Evolutionary conservation across 1,140 invertebrate species (phyloP).

Genomic region (Drosophila gunungcola): DNA sequence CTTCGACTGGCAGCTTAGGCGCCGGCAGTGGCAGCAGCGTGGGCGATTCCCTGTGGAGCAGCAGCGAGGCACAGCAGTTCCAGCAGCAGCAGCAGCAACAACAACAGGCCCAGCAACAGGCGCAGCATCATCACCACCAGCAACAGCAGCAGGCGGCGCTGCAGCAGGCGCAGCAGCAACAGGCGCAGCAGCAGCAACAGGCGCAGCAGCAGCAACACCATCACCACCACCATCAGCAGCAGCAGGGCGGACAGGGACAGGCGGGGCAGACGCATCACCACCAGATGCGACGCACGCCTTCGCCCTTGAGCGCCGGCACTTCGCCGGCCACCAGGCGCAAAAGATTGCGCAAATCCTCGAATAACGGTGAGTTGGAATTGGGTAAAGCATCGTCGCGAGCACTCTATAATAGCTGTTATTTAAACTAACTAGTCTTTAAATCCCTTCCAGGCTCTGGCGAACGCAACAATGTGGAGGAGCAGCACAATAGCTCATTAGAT

Average conservation of each 20-base stretch:
- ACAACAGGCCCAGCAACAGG: conserved; percentile 64
- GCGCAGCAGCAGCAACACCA: conserved; percentile 70
- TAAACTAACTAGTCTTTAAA: background rate
- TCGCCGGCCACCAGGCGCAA: conserved; percentile 86
- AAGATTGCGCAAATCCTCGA: conserved; percentile 89
- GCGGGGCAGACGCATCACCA: conserved; percentile 74
- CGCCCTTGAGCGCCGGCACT: conserved; percentile 76
- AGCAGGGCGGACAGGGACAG: conserved; percentile 68
- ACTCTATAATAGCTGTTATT: background rate
- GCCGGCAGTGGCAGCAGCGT: conserved; percentile 71
- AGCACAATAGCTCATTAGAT: conserved; percentile 84
- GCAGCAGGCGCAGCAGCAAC: conserved; percentile 66
- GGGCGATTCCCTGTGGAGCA: conserved; percentile 81
- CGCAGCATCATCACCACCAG: conserved; percentile 69
- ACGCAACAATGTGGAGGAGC: conserved; percentile 85
- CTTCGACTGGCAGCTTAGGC: conserved; percentile 61
- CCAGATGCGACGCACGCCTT: conserved; percentile 79
- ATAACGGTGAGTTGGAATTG: conserved; percentile 81
- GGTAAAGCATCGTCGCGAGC: conserved; percentile 71
- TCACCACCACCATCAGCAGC: conserved; percentile 72
- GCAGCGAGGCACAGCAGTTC: conserved; percentile 80
- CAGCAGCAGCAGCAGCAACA: conserved; percentile 74
- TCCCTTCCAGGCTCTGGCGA: conserved; percentile 86
- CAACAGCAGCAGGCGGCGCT: conserved; percentile 69
- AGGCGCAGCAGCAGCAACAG: conserved; percentile 68